phyloP scores from a whole-genome alignment of 2,797 vertebrate genomes.

The Xyrichtys novacula region DNA sequence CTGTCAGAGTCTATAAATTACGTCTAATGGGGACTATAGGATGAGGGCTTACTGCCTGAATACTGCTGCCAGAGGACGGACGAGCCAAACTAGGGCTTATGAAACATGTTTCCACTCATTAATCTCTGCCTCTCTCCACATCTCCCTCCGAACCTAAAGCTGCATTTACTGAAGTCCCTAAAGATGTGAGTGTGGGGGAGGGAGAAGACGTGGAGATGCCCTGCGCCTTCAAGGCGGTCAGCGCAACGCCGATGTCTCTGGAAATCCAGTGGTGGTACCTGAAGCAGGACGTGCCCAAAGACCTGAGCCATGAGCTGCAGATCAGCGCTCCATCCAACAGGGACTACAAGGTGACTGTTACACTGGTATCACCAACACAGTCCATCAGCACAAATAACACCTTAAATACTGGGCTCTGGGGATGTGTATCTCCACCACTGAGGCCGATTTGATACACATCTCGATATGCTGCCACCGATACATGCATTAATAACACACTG shows the following conservation, averaged over 20 bases:
- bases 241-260: slow-evolving; percentile 90
- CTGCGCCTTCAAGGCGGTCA: slow-evolving; percentile 92
- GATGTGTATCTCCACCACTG: too few relatives aligned
- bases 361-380: too few relatives aligned
- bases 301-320: slow-evolving; percentile 89
- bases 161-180: slow-evolving; percentile 94
- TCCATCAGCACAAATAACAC: too few relatives aligned
- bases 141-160: slow-evolving; percentile 75
- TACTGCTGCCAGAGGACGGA: not conserved
- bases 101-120: slow-evolving; percentile 20
- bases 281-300: slow-evolving; percentile 87
- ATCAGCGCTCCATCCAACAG: slow-evolving; percentile 88
- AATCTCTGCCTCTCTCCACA: slow-evolving; percentile 36
- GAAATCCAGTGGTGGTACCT: slow-evolving; percentile 99
- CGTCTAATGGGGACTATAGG: not conserved
- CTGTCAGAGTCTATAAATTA: slow-evolving; percentile 14
- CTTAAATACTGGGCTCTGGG: too few relatives aligned
- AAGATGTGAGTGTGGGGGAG: slow-evolving; percentile 93
- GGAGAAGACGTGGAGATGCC: slow-evolving; percentile 97
- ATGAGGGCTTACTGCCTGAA: slow-evolving; percentile 5
- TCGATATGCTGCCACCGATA: too few relatives aligned
- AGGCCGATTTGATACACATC: too few relatives aligned
- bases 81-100: not conserved
- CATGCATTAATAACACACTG: too few relatives aligned
- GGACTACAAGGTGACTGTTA: slow-evolving; percentile 86